Percentiles rank a stretch among this genome's conserved stretches.
Conservation (phyloP, 2,888 invertebrate genomes). For the Caenorhabditis panamensis region DNA sequence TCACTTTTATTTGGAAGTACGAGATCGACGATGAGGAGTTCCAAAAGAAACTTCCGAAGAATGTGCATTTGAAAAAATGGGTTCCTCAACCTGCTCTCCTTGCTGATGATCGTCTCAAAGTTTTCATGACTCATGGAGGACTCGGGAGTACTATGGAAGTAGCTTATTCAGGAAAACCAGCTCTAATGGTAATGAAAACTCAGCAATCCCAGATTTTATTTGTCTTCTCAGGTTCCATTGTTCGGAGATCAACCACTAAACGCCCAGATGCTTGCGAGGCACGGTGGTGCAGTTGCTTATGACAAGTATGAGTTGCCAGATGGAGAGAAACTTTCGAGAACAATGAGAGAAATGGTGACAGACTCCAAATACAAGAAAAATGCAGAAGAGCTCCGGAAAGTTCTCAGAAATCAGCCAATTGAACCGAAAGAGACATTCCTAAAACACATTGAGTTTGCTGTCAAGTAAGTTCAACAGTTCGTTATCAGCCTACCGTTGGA, state of each 20-base stretch:
- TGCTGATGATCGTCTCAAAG: slow-evolving; percentile 34
- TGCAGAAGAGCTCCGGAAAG: slow-evolving; percentile 16
- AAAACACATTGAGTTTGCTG: slow-evolving; percentile 49
- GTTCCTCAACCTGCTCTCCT: slow-evolving; percentile 43
- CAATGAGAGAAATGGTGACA: slow-evolving; percentile 15
- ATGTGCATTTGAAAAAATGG: slow-evolving; percentile 46
- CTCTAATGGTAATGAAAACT: slow-evolving; percentile 13
- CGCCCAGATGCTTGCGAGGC: slow-evolving; percentile 47
- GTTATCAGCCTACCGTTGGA: background rate
- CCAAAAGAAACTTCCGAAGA: slow-evolving; percentile 28
- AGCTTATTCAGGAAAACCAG: slow-evolving; percentile 40
- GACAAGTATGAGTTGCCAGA: slow-evolving; percentile 32
- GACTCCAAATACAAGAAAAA: slow-evolving; percentile 38
- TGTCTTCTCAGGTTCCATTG: slow-evolving; percentile 31
- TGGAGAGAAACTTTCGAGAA: slow-evolving; percentile 9
- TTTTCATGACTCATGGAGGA: slow-evolving; percentile 44
- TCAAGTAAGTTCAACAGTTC: slow-evolving; percentile 21
- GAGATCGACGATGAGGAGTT: slow-evolving; percentile 37
- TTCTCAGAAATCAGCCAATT: slow-evolving; percentile 40
- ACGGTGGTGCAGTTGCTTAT: slow-evolving; percentile 47
- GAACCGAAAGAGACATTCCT: slow-evolving; percentile 46
- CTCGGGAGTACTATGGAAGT: slow-evolving; percentile 43
- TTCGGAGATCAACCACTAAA: slow-evolving; percentile 46
- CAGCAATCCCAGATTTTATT: no score
- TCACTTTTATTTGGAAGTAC: slow-evolving; percentile 54